Base-by-base conservation (phyloP, 2,797 vertebrate species). In the Synanceia verrucosa region DNA sequence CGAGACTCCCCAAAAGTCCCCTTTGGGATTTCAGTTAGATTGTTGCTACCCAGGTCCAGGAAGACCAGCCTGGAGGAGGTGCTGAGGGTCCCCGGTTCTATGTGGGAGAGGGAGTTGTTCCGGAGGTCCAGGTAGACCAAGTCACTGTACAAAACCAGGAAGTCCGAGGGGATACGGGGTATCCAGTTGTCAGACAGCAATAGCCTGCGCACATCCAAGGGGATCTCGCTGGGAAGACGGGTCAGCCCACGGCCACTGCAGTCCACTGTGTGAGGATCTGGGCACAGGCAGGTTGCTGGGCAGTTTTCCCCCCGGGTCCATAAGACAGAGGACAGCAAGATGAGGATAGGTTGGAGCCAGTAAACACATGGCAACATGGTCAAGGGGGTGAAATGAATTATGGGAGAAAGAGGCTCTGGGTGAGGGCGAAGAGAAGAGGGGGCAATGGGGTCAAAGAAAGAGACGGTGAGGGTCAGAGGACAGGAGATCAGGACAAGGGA, bases 91-190 rank as follows among this genome's bases (percentile, higher is more conserved):
- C 97, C 97, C 4, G 94, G 96, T 84, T 96, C 95, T 78, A 99
- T 95, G 66, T 93, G 84, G 72, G 95, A 95, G 48, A 99, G 94
- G 1, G 97, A 95, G 90, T 99, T 99, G 93, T 99, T 99, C 84
- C 97, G 94, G 73, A 99, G 95, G 91, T 99, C 98, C 93, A 99
- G 80, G 90, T 98, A 99, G 58, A 99, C 95, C 85, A 99, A 92
- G 89, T 99, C 98, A 44, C 96, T 96, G 82, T 98, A 97, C 84
- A 98, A 96, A 73, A 99, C 95, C 79, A 99, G 95, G 86, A 99
- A 98, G 92, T 98, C 97, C 0, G 95, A 94, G 9, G 98, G 97
- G 84, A 99, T 97, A 2, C 76, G 93, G 73, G 94, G 95, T 73
- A 99, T 98, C 93, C 95, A 96, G 92, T 99, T 99, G 90, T 97